A percentile compares a stretch with the other conserved stretches of the same genome.
These are phyloP conservation scores for Calyptommatus sinebrachiatus DNA, from an alignment of 2,113 vertebrate species.

Conservation along the genomic window DNA sequence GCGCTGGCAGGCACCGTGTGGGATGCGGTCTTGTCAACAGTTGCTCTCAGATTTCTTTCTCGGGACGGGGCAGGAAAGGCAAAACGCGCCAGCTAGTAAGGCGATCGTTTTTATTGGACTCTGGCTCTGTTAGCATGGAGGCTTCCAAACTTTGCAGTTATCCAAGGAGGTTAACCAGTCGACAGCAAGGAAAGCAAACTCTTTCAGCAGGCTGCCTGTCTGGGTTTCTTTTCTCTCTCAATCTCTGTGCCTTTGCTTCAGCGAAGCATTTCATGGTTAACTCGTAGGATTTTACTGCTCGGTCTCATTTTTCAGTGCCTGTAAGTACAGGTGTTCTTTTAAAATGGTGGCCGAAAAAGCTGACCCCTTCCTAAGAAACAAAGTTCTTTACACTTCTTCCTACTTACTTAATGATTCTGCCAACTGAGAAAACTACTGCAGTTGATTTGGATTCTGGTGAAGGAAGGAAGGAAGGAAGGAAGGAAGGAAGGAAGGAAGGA, in stretches of 20 bases:
- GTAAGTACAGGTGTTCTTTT: too few relatives aligned
- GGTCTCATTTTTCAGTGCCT: background rate
- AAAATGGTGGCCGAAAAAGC: background rate
- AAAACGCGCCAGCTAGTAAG: background rate
- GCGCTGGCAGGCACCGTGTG: background rate
- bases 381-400: too few relatives aligned
- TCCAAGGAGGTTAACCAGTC: background rate
- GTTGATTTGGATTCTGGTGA: background rate
- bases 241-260: background rate
- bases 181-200: background rate
- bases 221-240: too few relatives aligned
- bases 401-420: background rate
- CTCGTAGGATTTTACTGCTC: background rate
- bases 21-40: background rate
- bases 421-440: background rate
- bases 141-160: background rate
- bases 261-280: background rate
- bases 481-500: too few relatives aligned
- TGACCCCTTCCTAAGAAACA: background rate
- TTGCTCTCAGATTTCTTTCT: background rate
- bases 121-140: background rate
- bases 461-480: background rate
- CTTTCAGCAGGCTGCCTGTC: background rate
- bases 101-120: background rate
- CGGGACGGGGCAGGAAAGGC: background rate